Evolutionary conservation across 2,888 invertebrate genomes (phyloP).

Genomic region (Dryobotodes eremita): DNA sequence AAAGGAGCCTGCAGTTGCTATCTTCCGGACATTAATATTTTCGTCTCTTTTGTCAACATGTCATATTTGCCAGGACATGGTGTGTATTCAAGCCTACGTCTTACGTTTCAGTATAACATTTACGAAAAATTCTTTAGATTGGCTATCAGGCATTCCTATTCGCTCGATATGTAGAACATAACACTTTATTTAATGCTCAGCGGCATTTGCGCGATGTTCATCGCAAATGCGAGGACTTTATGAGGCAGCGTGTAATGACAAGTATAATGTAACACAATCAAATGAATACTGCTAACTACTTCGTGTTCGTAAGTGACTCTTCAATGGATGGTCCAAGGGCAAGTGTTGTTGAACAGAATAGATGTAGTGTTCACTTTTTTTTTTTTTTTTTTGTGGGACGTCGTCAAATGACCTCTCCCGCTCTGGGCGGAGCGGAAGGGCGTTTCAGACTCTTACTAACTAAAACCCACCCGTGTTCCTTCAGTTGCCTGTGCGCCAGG

Average conservation of each 20-base stretch:
- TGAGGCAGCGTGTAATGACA: constrained; percentile 5
- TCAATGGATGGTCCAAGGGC: neutral
- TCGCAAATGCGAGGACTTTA: constrained; percentile 28
- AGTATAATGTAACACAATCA: constrained; percentile 27
- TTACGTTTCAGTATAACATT: neutral
- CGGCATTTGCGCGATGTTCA: constrained; percentile 21
- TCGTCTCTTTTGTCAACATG: neutral
- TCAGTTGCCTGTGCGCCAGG: too few species aligned
- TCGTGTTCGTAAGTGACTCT: neutral
- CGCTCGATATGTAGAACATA: constrained; percentile 39
- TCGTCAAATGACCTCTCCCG: too few species aligned
- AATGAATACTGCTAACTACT: constrained; percentile 23
- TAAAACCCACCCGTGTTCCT: too few species aligned
- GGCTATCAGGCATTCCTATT: constrained; percentile 18
- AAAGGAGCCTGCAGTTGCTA: neutral
- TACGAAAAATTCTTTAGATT: constrained; percentile 6
- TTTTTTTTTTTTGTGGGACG: too few species aligned
- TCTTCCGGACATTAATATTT: neutral
- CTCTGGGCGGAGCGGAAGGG: too few species aligned
- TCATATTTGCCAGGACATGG: neutral
- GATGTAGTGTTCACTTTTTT: neutral
- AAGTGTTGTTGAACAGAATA: neutral
- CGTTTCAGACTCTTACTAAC: too few species aligned
- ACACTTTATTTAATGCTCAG: constrained; percentile 35
- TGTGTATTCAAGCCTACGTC: neutral